These are phyloP conservation scores for Octomys mimax DNA, from an alignment of 2,797 vertebrate species.

Conservation along the genomic window DNA sequence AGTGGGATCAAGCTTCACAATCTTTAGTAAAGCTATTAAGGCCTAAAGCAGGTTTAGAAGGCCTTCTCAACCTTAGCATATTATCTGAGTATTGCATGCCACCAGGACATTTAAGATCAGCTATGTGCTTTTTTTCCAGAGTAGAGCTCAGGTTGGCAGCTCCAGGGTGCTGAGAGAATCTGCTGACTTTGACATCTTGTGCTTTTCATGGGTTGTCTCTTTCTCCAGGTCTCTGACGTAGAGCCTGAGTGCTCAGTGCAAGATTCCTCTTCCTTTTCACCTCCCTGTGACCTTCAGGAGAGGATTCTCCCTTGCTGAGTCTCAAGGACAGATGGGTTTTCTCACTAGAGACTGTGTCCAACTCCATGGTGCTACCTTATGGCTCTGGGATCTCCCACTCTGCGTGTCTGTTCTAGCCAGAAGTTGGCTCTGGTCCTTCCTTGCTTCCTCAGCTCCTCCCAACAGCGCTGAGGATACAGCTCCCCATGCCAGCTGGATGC, in stretches of 20 bases:
- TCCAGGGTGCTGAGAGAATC: neutral
- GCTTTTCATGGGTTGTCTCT: neutral
- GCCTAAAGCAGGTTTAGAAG: constrained; percentile 7
- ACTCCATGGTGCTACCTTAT: constrained; percentile 69
- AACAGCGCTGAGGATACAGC: neutral
- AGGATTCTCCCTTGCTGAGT: constrained; percentile 30
- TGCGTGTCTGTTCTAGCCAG: constrained; percentile 40
- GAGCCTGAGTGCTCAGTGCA: constrained; percentile 12
- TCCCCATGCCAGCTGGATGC: constrained; percentile 64
- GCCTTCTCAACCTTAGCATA: neutral
- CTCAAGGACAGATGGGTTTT: constrained; percentile 76
- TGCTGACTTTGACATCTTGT: neutral
- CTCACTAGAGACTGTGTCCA: constrained; percentile 65
- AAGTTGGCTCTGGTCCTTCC: constrained; percentile 28
- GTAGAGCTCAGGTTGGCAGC: neutral
- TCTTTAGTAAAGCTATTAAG: neutral
- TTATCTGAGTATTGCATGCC: neutral
- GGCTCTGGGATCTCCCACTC: constrained; percentile 58
- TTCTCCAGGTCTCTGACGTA: constrained; percentile 22
- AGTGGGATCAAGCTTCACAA: neutral
- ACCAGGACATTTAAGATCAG: neutral
- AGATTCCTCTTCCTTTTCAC: constrained; percentile 41
- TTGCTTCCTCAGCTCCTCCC: constrained; percentile 30
- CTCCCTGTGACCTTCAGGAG: constrained; percentile 64
- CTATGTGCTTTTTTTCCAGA: neutral